Base-by-base conservation (phyloP, 2,888 invertebrate species). In the Synanthedon andrenaeformis region DNA sequence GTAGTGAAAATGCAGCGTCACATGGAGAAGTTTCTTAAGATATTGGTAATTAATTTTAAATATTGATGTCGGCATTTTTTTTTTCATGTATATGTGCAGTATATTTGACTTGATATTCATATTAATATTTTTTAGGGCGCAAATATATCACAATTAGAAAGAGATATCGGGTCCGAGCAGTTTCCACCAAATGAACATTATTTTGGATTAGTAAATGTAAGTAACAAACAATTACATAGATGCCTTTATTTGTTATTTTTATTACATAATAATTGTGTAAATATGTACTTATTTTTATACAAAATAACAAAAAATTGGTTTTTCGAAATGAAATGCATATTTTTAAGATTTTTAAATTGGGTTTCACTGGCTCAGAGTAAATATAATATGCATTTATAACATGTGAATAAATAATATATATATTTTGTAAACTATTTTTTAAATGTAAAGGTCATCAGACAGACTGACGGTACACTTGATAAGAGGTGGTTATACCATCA, bases 171-270 rank as follows among this genome's bases (percentile, higher is more conserved):
- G 74, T 93, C 97, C 70, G 99, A 99, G 89, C 96, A 97, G 80
- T 96, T 99, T 88, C 98, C 98, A 72, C 94, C 96, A 60, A 99
- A 99, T 86, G 99, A 99, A 82, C 98, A 98, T 86, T 99, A 98
- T 86, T 99, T 99, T 90, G 99, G 99, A 76, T 92, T 99, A 86
- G 98, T 99, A 62, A 99, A 99, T 91, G 97, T 98, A 89, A 92
- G 95, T 91, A 66, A 56, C 13, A 13, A 45, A 35, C 35, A 10
- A 35, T 35, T 28, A 8, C 28, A 28, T 28, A 28, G 3, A 19
- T 23, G 6, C 28, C 52, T 52, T 41, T 52, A 41, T 41, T 28
- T 28, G 8, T 28, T 28, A 8, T 28, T 28, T 28, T 28, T 28
- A 28, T 28, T 28, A 28, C 28, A 28, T 28, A 28, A 28, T 28